Conservation (phyloP, 2,888 invertebrate species). For the Scaptomyza reducta region DNA sequence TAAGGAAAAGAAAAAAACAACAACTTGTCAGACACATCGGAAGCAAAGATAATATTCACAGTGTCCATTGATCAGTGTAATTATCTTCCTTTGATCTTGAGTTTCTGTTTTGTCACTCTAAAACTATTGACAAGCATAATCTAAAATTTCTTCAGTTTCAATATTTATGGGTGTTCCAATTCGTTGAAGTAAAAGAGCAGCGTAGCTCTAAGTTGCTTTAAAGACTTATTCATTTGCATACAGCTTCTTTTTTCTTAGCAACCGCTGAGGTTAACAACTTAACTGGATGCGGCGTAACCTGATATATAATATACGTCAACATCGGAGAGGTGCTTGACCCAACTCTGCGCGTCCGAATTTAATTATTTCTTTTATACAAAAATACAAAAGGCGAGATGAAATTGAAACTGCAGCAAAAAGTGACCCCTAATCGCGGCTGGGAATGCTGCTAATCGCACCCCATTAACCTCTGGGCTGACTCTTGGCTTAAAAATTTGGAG, state of each 20-base stretch:
- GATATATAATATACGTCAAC: slow-evolving; percentile 43
- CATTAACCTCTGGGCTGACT: slow-evolving; percentile 30
- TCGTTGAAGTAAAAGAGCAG: background rate
- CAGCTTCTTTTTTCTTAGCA: slow-evolving; percentile 24
- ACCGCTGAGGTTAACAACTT: slow-evolving; percentile 58
- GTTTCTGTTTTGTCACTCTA: slow-evolving; percentile 27
- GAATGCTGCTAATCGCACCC: slow-evolving; percentile 30
- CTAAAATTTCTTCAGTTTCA: slow-evolving; percentile 7
- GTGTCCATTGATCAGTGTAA: slow-evolving; percentile 70
- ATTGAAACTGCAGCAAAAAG: slow-evolving; percentile 43
- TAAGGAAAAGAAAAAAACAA: slow-evolving; percentile 24
- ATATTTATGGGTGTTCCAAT: slow-evolving; percentile 26
- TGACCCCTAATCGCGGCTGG: slow-evolving; percentile 10
- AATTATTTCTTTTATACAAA: slow-evolving; percentile 24
- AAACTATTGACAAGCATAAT: background rate
- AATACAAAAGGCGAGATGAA: slow-evolving; percentile 23
- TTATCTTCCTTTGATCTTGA: slow-evolving; percentile 70
- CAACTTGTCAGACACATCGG: slow-evolving; percentile 64
- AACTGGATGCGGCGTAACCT: slow-evolving; percentile 51
- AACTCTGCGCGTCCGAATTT: slow-evolving; percentile 17
- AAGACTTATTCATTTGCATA: background rate
- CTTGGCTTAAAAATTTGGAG: slow-evolving; percentile 10
- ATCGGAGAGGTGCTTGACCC: slow-evolving; percentile 67
- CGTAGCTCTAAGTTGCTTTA: background rate
- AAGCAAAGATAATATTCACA: slow-evolving; percentile 60